phyloP scores from a whole-genome alignment of 2,113 vertebrate genomes.

The Grammomys dolichurus region DNA sequence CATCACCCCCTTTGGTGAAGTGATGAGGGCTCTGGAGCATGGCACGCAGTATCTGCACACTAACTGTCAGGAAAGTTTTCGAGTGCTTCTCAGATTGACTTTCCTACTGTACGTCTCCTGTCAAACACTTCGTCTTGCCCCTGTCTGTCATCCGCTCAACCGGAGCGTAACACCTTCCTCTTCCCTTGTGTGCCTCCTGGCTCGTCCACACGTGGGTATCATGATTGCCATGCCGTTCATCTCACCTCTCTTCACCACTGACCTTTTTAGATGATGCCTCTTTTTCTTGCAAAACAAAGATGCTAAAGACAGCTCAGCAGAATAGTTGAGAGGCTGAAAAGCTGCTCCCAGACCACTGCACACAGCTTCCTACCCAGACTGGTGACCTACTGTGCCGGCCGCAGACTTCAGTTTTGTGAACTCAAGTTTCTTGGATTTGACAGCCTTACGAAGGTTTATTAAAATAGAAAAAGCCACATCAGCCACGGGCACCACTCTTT shows the following conservation, averaged over 20 bases:
- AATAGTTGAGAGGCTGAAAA: constrained; percentile 27
- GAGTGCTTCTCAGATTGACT: constrained; percentile 58
- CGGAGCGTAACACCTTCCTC: neutral
- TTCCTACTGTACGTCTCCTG: constrained; percentile 41
- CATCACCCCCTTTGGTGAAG: constrained; percentile 73
- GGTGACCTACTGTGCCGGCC: constrained; percentile 1
- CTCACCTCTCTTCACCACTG: constrained; percentile 47
- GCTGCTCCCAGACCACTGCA: constrained; percentile 7
- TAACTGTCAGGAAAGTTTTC: constrained; percentile 8
- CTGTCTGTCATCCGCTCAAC: constrained; percentile 23
- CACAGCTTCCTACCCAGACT: neutral
- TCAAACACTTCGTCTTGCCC: neutral
- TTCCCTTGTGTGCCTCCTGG: constrained; percentile 3
- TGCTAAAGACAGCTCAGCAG: constrained; percentile 53
- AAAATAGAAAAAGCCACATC: constrained; percentile 34
- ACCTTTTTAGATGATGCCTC: constrained; percentile 65
- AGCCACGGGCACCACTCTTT: neutral
- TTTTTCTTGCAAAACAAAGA: constrained; percentile 60
- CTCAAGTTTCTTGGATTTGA: constrained; percentile 39
- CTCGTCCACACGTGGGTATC: neutral
- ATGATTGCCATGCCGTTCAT: constrained; percentile 61
- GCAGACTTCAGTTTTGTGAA: constrained; percentile 48
- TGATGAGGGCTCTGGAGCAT: constrained; percentile 60
- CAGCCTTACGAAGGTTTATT: constrained; percentile 58
- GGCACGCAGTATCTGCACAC: neutral